Conservation (phyloP, 2,888 invertebrate genomes). For the Choreutis nemorana region DNA sequence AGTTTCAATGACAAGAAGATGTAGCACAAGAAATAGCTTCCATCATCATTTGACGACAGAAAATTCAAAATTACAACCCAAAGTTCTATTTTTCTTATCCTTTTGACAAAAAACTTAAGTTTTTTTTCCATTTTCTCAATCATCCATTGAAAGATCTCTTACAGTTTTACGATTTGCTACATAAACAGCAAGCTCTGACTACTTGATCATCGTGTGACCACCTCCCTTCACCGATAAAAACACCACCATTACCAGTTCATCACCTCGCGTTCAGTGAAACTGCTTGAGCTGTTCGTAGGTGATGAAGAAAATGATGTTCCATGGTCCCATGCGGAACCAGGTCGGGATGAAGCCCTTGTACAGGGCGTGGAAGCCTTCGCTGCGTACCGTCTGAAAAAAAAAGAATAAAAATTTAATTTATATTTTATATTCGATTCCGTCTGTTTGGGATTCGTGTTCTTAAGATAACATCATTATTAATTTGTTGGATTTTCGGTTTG, state of each 20-base stretch:
- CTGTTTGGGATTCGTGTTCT: too few species aligned
- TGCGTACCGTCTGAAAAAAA: conserved; percentile 75
- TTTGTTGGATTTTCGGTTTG: too few species aligned
- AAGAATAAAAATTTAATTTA: not conserved
- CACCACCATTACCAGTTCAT: conserved; percentile 10
- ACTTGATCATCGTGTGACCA: conserved; percentile 3
- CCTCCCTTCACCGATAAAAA: conserved; percentile 8
- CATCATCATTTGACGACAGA: too few species aligned
- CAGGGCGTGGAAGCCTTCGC: conserved; percentile 85
- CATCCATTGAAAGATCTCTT: conserved; percentile 3
- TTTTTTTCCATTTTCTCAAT: conserved; percentile 1
- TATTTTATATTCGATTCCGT: too few species aligned
- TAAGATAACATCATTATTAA: too few species aligned
- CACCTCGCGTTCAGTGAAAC: conserved; percentile 56
- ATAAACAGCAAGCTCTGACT: not conserved
- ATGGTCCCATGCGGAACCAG: conserved; percentile 94
- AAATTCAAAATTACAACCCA: too few species aligned
- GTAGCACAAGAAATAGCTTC: too few species aligned
- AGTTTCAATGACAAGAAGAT: too few species aligned
- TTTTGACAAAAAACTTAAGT: conserved; percentile 2
- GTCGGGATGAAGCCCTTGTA: conserved; percentile 98
- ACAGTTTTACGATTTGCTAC: conserved; percentile 7
- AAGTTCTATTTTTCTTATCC: conserved; percentile 2
- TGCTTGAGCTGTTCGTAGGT: conserved; percentile 91
- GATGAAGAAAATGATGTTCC: conserved; percentile 97